phyloP scores from a whole-genome alignment of 2,113 vertebrate species.

The Anolis carolinensis region DNA sequence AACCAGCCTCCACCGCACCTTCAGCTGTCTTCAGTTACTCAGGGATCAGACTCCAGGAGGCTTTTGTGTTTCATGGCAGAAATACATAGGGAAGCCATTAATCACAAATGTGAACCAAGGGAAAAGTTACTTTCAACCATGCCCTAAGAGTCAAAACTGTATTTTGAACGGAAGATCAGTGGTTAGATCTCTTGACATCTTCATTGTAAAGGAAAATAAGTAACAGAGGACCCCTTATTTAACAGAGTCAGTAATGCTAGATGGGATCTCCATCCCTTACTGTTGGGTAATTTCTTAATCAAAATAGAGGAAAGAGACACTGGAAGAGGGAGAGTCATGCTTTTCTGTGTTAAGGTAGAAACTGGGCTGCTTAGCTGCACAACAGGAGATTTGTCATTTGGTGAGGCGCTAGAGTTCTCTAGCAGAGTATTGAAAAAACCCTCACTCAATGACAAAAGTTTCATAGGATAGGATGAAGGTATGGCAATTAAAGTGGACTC shows the following conservation, averaged over 20 bases:
- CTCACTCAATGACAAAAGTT: too few relatives aligned
- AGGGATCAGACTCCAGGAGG: background rate
- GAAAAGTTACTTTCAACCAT: background rate
- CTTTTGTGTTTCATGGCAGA: background rate
- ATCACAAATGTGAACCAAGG: background rate
- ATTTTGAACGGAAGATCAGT: too few relatives aligned
- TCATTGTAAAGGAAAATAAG: background rate
- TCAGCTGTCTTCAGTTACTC: background rate
- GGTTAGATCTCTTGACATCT: background rate
- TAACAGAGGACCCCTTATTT: background rate
- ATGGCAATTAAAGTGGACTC: too few relatives aligned
- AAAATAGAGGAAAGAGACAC: background rate
- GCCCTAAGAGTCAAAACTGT: background rate
- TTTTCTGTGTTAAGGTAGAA: background rate
- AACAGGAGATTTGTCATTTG: too few relatives aligned
- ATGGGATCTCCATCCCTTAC: background rate
- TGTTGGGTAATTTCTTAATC: background rate
- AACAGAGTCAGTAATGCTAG: background rate
- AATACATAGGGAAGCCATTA: background rate
- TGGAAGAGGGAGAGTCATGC: too few relatives aligned
- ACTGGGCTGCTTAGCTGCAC: background rate
- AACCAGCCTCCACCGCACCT: background rate
- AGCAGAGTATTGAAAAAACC: too few relatives aligned
- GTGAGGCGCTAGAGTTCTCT: too few relatives aligned
- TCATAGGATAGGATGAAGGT: too few relatives aligned